phyloP scores from a whole-genome alignment of 1,140 invertebrate genomes.

The Cepaea nemoralis region DNA sequence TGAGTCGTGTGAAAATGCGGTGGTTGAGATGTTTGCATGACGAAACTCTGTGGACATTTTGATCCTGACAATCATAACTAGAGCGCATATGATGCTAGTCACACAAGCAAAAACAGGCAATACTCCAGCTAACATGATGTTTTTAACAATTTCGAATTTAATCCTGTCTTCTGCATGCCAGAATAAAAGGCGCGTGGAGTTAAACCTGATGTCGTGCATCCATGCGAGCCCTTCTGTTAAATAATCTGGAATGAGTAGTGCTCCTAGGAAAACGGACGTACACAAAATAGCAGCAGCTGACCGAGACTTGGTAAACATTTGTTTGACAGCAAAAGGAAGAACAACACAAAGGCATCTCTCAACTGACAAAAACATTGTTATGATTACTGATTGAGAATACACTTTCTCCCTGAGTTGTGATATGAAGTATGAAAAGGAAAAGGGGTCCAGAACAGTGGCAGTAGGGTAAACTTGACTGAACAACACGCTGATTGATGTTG shows the following conservation, averaged over 20 bases:
- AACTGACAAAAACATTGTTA: neutral
- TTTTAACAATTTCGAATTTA: neutral
- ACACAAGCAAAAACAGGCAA: neutral
- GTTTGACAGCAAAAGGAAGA: neutral
- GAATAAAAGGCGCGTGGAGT: neutral
- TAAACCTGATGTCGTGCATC: neutral
- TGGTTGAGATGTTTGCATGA: neutral
- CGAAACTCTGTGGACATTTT: neutral
- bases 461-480: neutral
- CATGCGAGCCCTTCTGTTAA: neutral
- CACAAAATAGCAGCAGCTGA: neutral
- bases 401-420: neutral
- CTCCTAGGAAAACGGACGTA: neutral
- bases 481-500: neutral
- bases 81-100: neutral
- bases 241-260: neutral
- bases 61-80: neutral
- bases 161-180: neutral
- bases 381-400: neutral
- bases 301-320: neutral
- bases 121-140: neutral
- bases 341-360: slow-evolving; percentile 4
- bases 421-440: neutral
- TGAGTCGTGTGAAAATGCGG: too few species aligned
- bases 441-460: neutral